These are phyloP conservation scores for Empis stercorea DNA, from an alignment of 2,888 invertebrate species.

Conservation along the genomic window DNA sequence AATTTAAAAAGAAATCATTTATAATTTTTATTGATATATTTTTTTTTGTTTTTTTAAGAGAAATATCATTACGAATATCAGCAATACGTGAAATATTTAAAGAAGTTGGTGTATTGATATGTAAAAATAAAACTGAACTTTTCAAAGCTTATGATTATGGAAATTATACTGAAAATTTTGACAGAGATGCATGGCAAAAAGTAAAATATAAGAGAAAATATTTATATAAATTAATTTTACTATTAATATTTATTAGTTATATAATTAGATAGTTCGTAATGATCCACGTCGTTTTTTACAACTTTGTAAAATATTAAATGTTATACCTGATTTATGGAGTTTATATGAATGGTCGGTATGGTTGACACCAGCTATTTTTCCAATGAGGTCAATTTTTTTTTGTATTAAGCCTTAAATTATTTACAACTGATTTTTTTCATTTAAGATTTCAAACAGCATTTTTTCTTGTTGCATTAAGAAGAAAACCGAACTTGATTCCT, in stretches of 20 bases:
- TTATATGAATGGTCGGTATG: conserved; percentile 73
- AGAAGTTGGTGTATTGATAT: conserved; percentile 68
- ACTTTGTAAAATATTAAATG: conserved; percentile 52
- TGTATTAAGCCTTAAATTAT: background rate
- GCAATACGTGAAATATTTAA: conserved; percentile 86
- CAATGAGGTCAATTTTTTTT: conserved; percentile 35
- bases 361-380: conserved; percentile 50
- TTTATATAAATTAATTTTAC: conserved; percentile 18
- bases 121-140: conserved; percentile 40
- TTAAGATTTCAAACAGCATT: conserved; percentile 57
- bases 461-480: conserved; percentile 49
- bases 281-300: conserved; percentile 41
- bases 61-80: conserved; percentile 45
- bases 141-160: conserved; percentile 34
- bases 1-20: conserved; percentile 15
- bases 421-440: background rate
- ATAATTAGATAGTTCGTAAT: conserved; percentile 22
- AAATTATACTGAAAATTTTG: conserved; percentile 38
- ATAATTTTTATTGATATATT: background rate
- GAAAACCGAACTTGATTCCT: conserved; percentile 38
- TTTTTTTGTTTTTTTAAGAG: background rate
- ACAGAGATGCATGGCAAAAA: conserved; percentile 51
- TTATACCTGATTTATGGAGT: conserved; percentile 69
- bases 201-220: conserved; percentile 27
- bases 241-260: conserved; percentile 4